Conservation (phyloP, 2,888 invertebrate genomes). For the Apantesis nais region DNA sequence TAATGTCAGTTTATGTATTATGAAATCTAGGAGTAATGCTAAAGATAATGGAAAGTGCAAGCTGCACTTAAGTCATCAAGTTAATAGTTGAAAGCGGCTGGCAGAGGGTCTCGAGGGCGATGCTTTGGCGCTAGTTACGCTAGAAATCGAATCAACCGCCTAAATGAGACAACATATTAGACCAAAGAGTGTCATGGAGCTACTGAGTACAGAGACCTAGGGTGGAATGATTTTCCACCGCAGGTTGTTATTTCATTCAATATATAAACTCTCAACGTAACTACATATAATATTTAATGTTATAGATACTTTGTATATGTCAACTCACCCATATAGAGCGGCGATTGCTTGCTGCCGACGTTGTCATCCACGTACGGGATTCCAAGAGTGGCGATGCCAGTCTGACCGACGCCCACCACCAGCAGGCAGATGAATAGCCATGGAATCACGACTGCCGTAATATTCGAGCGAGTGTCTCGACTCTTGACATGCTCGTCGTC, state of each 20-base stretch:
- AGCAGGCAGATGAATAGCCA: slow-evolving; percentile 95
- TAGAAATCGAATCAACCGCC: slow-evolving; percentile 41
- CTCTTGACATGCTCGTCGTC: slow-evolving; percentile 87
- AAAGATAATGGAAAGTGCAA: slow-evolving; percentile 45
- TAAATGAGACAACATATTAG: slow-evolving; percentile 36
- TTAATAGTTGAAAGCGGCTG: slow-evolving; percentile 62
- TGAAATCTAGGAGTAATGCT: not conserved
- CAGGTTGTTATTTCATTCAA: slow-evolving; percentile 20
- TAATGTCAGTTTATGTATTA: not conserved
- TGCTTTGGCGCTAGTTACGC: slow-evolving; percentile 52
- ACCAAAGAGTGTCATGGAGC: slow-evolving; percentile 27
- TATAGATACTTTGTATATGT: slow-evolving; percentile 32
- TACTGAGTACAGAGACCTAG: slow-evolving; percentile 38
- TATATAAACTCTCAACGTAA: not conserved
- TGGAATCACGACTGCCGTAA: slow-evolving; percentile 92
- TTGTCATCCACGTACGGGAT: slow-evolving; percentile 98
- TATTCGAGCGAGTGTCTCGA: slow-evolving; percentile 90
- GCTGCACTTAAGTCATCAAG: slow-evolving; percentile 48
- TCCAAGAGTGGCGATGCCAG: slow-evolving; percentile 95
- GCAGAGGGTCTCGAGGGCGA: slow-evolving; percentile 52
- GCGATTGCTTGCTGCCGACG: slow-evolving; percentile 95
- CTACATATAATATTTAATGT: too few relatives aligned
- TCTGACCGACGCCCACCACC: slow-evolving; percentile 96
- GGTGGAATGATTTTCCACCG: slow-evolving; percentile 28
- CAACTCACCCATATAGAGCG: slow-evolving; percentile 94